phyloP scores from a whole-genome alignment of 2,113 vertebrate species.

The Poeciliopsis retropinna region DNA sequence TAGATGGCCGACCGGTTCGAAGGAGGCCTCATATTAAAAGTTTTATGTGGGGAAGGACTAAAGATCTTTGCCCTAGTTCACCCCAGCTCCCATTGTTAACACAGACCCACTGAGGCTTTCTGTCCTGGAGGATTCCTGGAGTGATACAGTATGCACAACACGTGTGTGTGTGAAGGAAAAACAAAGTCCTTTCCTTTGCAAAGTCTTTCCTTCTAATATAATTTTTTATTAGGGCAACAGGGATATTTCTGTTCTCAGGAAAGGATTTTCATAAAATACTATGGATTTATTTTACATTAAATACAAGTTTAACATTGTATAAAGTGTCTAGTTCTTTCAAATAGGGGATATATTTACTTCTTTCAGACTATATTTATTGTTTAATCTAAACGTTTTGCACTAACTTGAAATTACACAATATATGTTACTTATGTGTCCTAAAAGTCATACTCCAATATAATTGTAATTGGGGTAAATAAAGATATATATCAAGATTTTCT shows the following conservation, averaged over 20 bases:
- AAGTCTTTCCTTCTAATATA: background rate
- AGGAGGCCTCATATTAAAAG: slow-evolving; percentile 83
- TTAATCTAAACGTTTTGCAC: background rate
- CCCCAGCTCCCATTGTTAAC: slow-evolving; percentile 78
- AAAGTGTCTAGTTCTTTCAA: background rate
- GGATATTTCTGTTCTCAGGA: background rate
- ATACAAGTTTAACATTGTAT: background rate
- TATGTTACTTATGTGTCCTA: background rate
- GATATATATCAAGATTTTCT: background rate
- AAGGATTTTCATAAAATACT: background rate
- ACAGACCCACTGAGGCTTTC: slow-evolving; percentile 69
- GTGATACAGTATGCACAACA: slow-evolving; percentile 19
- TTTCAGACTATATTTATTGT: background rate
- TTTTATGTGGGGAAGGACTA: slow-evolving; percentile 81
- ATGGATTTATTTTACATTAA: background rate
- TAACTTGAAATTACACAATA: background rate
- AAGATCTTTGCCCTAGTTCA: slow-evolving; percentile 73
- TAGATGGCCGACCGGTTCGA: slow-evolving; percentile 78
- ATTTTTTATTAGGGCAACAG: background rate
- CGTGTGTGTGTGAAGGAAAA: slow-evolving; percentile 12
- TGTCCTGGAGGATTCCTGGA: slow-evolving; percentile 40
- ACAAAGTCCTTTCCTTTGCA: background rate
- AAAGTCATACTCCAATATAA: background rate
- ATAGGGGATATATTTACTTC: background rate
- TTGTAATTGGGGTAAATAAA: background rate